Conservation (phyloP, 1,140 invertebrate genomes). For the Lucilia sericata region DNA sequence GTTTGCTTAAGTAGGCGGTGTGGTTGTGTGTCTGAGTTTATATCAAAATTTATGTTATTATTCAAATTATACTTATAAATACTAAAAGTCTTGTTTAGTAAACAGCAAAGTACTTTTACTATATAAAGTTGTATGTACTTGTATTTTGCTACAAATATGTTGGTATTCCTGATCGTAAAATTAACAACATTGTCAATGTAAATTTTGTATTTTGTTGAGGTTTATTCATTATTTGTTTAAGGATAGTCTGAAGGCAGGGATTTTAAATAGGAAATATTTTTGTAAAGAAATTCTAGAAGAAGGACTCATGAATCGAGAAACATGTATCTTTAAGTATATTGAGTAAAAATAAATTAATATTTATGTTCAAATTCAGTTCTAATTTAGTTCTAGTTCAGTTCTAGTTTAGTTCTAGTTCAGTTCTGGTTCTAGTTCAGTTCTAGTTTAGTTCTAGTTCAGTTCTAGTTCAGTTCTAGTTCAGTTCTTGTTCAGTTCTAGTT, state of each 20-base stretch:
- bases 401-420: no score
- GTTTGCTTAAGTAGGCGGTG: not conserved
- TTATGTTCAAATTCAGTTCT: no score
- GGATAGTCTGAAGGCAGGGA: not conserved
- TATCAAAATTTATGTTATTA: conserved; percentile 22
- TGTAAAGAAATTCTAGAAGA: not conserved
- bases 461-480: no score
- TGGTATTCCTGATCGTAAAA: not conserved
- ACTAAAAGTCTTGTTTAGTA: not conserved
- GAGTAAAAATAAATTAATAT: no score
- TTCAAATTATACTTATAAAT: not conserved
- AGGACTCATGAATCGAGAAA: no score
- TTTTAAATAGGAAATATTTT: not conserved
- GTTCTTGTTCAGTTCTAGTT: no score
- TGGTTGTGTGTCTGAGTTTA: not conserved
- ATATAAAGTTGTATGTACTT: not conserved
- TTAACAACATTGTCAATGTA: conserved; percentile 22
- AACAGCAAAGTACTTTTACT: not conserved
- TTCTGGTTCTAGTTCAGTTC: no score
- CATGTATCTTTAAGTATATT: no score
- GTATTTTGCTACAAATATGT: not conserved
- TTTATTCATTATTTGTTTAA: not conserved
- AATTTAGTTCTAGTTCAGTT: no score
- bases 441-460: no score
- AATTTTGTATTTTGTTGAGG: not conserved